phyloP scores from a whole-genome alignment of 2,113 vertebrate genomes.

The Australoheros scitulus region DNA sequence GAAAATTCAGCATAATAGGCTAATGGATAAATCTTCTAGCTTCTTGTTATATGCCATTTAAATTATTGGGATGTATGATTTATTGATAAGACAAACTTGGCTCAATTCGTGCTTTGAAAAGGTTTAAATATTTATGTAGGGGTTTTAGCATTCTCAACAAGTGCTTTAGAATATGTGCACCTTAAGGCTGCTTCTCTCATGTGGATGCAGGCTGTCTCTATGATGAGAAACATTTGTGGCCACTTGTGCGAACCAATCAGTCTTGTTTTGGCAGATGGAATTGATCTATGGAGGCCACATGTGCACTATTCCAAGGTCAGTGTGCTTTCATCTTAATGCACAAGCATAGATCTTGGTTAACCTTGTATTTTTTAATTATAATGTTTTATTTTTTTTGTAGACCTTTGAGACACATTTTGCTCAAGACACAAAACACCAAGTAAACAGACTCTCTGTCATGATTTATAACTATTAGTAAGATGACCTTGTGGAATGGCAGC shows the following conservation, averaged over 20 bases:
- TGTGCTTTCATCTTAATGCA: slow-evolving; percentile 24
- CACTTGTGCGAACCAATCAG: slow-evolving; percentile 24
- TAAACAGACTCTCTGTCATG: background rate
- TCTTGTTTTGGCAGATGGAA: slow-evolving; percentile 34
- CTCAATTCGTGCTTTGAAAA: background rate
- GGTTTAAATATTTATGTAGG: background rate
- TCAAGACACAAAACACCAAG: background rate
- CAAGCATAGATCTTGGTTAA: slow-evolving; percentile 5
- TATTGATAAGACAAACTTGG: background rate
- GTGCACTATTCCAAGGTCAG: slow-evolving; percentile 29
- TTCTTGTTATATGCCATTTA: background rate
- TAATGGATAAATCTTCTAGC: background rate
- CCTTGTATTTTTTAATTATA: background rate
- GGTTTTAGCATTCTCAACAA: background rate
- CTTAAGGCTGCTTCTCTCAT: background rate
- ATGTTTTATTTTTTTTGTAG: background rate
- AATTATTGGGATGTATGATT: background rate
- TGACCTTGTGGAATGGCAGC: slow-evolving; percentile 16
- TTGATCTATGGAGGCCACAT: slow-evolving; percentile 35
- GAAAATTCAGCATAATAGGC: too few relatives aligned
- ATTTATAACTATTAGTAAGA: background rate
- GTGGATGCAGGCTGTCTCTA: background rate
- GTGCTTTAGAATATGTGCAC: background rate
- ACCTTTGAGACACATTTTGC: background rate
- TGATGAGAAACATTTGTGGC: slow-evolving; percentile 16